phyloP scores from a whole-genome alignment of 92 coral and sea anemone genomes.

The Phenganax marumi region DNA sequence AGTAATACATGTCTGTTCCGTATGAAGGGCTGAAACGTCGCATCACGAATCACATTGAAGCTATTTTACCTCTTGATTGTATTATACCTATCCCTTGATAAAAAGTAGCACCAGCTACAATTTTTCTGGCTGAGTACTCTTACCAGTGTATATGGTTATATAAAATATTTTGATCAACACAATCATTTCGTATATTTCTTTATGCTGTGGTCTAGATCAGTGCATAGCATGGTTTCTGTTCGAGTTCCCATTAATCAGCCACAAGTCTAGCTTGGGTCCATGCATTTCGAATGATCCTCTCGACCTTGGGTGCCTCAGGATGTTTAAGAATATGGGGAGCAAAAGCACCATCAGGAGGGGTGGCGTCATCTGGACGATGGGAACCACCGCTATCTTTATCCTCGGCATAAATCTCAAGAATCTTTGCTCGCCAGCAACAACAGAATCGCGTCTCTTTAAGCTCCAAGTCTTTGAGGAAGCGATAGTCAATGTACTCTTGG shows the following conservation, averaged over 20 bases:
- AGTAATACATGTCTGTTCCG: no score
- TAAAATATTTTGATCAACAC: neutral
- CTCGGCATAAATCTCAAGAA: constrained; percentile 83
- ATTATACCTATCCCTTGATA: no score
- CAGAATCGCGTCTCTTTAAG: constrained; percentile 80
- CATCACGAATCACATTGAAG: no score
- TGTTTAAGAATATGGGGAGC: constrained; percentile 91
- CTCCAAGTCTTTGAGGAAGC: constrained; percentile 96
- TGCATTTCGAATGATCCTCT: constrained; percentile 84
- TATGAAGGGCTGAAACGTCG: no score
- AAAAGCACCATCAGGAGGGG: constrained; percentile 82
- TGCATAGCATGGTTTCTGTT: neutral
- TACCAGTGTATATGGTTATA: neutral
- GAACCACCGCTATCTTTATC: constrained; percentile 80
- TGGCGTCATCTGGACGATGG: constrained; percentile 67
- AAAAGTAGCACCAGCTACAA: no score
- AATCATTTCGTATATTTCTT: neutral
- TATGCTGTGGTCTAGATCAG: neutral
- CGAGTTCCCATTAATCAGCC: constrained; percentile 61
- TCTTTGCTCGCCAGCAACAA: constrained; percentile 85
- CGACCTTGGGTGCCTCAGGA: constrained; percentile 92
- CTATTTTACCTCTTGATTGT: no score
- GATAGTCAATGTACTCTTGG: constrained; percentile 90
- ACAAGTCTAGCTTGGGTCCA: constrained; percentile 90
- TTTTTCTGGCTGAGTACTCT: neutral